Conservation (phyloP, 2,797 vertebrate species). For the Staurois parvus region DNA sequence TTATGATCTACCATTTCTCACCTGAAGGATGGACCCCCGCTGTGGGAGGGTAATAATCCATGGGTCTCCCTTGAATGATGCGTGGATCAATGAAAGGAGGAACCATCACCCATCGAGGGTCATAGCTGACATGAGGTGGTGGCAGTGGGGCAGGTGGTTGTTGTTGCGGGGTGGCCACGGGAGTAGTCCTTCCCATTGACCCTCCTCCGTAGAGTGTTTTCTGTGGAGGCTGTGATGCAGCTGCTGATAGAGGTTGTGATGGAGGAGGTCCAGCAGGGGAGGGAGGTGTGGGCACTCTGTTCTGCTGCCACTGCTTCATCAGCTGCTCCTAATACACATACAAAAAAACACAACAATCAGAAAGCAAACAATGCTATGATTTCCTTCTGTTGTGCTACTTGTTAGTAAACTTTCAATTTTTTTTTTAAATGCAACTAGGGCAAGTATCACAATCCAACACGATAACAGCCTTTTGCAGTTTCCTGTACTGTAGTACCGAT, state of each 20-base stretch:
- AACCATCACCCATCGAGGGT: conserved; percentile 94
- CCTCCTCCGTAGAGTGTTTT: conserved; percentile 42
- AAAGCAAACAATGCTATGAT: neutral
- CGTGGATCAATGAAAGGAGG: conserved; percentile 93
- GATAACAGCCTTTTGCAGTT: no score
- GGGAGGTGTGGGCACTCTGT: conserved; percentile 64
- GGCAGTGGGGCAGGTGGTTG: conserved; percentile 77
- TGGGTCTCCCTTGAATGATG: conserved; percentile 89
- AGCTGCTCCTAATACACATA: conserved; percentile 76
- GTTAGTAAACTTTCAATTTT: no score
- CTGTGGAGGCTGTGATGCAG: conserved; percentile 73
- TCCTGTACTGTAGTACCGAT: no score
- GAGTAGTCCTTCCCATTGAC: conserved; percentile 46
- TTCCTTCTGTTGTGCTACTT: no score
- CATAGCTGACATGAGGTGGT: conserved; percentile 88
- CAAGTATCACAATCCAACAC: no score
- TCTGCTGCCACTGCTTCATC: conserved; percentile 71
- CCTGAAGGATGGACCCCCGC: conserved; percentile 88
- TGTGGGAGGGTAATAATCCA: conserved; percentile 88
- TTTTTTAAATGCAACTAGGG: no score
- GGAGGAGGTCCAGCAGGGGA: conserved; percentile 64
- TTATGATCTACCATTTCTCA: neutral
- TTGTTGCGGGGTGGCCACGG: conserved; percentile 65
- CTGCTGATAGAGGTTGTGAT: conserved; percentile 67
- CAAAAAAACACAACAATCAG: neutral